Evolutionary conservation across 2,888 invertebrate species (phyloP).

Genomic region (Isotomurus palustris): DNA sequence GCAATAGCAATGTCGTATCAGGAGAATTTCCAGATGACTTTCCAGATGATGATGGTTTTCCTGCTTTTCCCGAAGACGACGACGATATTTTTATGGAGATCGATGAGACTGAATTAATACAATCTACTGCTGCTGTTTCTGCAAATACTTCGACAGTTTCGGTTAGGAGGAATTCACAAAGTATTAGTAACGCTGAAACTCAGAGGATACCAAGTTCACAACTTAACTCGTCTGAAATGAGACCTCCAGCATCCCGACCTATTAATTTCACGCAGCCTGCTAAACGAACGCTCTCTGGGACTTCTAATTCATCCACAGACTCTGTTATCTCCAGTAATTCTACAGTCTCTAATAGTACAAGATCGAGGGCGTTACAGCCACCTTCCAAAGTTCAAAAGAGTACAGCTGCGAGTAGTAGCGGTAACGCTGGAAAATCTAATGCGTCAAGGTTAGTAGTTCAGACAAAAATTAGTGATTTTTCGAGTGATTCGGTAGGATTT

Average conservation of each 20-base stretch:
- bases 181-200: constrained; percentile 7
- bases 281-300: too few relatives aligned
- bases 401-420: too few relatives aligned
- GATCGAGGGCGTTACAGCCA: background rate
- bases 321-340: background rate
- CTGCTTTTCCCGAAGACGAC: constrained; percentile 15
- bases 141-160: background rate
- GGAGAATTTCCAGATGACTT: constrained; percentile 15
- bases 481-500: background rate
- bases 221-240: too few relatives aligned
- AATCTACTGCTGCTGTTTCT: background rate
- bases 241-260: too few relatives aligned
- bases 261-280: too few relatives aligned
- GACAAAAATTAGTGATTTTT: too few relatives aligned
- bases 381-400: background rate
- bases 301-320: background rate
- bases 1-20: constrained; percentile 2
- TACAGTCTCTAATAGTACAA: background rate
- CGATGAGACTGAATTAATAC: constrained; percentile 32
- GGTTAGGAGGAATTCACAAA: too few relatives aligned
- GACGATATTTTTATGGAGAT: constrained; percentile 42
- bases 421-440: background rate
- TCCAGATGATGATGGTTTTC: constrained; percentile 24
- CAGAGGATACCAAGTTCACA: too few relatives aligned
- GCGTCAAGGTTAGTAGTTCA: background rate